These are phyloP conservation scores for Diadumene lineata DNA, from an alignment of 92 coral and sea anemone genomes.

Conservation along the genomic window DNA sequence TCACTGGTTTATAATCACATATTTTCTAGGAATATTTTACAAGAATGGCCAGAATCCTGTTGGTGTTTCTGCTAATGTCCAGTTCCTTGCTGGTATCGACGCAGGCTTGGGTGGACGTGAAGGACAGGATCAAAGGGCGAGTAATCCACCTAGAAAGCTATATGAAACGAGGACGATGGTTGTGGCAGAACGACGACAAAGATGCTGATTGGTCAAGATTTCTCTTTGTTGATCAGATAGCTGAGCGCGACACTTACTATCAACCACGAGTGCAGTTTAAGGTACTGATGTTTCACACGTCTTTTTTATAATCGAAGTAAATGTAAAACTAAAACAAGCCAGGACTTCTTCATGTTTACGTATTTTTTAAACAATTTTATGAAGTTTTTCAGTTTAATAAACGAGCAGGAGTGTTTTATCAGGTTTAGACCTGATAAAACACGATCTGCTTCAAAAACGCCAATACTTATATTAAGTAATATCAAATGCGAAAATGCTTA, in stretches of 20 bases:
- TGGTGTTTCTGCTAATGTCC: not conserved
- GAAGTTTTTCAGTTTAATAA: too few species aligned
- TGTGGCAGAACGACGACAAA: not conserved
- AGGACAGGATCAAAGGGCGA: conserved; percentile 12
- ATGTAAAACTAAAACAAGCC: not conserved
- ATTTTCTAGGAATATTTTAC: too few species aligned
- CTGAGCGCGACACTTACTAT: not conserved
- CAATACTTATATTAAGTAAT: too few species aligned
- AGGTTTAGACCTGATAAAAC: too few species aligned
- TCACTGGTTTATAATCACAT: too few species aligned
- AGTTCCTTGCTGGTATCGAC: not conserved
- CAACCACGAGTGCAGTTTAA: not conserved
- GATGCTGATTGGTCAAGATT: not conserved
- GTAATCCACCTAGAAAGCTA: conserved; percentile 14
- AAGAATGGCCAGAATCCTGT: too few species aligned
- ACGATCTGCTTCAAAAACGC: too few species aligned
- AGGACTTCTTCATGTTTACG: not conserved
- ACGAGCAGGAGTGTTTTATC: too few species aligned
- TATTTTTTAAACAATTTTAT: too few species aligned
- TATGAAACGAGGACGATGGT: conserved; percentile 2
- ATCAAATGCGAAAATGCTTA: too few species aligned
- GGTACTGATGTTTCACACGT: not conserved
- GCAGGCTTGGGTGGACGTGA: conserved; percentile 1
- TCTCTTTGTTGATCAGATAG: not conserved
- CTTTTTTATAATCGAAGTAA: not conserved